phyloP scores from a whole-genome alignment of 2,888 invertebrate genomes.

The Cyaniris semiargus region DNA sequence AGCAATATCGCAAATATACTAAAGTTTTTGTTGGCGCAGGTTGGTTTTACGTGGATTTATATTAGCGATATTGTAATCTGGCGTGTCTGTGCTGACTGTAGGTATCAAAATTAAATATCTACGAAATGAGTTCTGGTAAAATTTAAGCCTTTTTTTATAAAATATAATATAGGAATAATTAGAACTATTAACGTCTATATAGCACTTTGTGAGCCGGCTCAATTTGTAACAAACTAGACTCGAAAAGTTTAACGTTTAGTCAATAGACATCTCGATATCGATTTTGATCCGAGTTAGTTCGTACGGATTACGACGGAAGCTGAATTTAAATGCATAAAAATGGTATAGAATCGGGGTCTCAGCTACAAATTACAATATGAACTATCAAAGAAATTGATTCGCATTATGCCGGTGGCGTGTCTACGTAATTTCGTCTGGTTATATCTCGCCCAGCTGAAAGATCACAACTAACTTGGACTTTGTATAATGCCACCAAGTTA shows the following conservation, averaged over 20 bases:
- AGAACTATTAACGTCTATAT: too few species aligned
- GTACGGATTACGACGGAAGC: background rate
- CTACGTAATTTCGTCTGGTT: too few species aligned
- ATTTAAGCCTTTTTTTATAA: too few species aligned
- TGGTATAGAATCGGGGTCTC: background rate
- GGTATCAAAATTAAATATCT: background rate
- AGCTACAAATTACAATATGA: background rate
- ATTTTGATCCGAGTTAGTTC: background rate
- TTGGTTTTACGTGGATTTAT: background rate
- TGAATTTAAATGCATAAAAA: background rate
- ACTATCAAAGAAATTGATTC: background rate
- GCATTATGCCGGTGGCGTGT: background rate
- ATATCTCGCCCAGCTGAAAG: too few species aligned
- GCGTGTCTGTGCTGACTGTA: background rate
- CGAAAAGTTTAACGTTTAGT: background rate
- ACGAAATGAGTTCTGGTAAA: background rate
- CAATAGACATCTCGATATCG: background rate
- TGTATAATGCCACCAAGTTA: too few species aligned
- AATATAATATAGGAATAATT: too few species aligned
- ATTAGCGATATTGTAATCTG: background rate
- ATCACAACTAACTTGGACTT: too few species aligned
- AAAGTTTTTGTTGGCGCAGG: conserved; percentile 8
- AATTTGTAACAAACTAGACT: background rate
- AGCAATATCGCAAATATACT: conserved; percentile 33
- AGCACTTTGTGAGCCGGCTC: background rate